Conservation (phyloP, 2,113 vertebrate genomes). For the Limnothrissa miodon region DNA sequence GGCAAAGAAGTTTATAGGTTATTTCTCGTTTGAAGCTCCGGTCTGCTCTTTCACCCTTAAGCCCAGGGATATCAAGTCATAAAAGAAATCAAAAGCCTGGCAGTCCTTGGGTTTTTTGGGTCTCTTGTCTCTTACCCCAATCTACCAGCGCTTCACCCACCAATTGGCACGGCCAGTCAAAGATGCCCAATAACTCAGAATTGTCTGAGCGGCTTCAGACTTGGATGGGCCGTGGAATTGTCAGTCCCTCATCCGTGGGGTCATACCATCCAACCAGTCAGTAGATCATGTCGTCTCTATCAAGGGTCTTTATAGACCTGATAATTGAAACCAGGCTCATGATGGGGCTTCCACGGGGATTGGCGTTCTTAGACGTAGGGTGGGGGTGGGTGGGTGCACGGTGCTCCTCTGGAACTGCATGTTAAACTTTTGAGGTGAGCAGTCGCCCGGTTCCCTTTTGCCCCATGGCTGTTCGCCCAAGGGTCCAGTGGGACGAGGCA, state of each 20-base stretch:
- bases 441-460: constrained; percentile 34
- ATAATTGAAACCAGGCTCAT: constrained; percentile 59
- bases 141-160: background rate
- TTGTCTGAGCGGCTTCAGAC: background rate
- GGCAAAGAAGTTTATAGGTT: background rate
- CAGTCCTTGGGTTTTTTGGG: background rate
- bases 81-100: constrained; percentile 10
- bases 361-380: constrained; percentile 38
- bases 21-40: background rate
- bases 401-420: constrained; percentile 47
- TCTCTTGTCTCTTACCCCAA: background rate
- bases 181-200: background rate
- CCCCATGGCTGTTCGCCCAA: constrained; percentile 51
- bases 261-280: constrained; percentile 23
- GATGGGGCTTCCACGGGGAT: constrained; percentile 20
- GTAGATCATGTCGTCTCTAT: constrained; percentile 49
- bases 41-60: background rate
- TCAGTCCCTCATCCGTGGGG: background rate
- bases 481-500: constrained; percentile 30
- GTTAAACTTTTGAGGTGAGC: constrained; percentile 53
- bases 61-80: constrained; percentile 10
- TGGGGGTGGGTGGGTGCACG: constrained; percentile 45
- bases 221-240: background rate
- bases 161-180: constrained; percentile 8
- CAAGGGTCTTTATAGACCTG: constrained; percentile 39